Conservation (phyloP, 2,113 vertebrate species). For the Lepus americanus region DNA sequence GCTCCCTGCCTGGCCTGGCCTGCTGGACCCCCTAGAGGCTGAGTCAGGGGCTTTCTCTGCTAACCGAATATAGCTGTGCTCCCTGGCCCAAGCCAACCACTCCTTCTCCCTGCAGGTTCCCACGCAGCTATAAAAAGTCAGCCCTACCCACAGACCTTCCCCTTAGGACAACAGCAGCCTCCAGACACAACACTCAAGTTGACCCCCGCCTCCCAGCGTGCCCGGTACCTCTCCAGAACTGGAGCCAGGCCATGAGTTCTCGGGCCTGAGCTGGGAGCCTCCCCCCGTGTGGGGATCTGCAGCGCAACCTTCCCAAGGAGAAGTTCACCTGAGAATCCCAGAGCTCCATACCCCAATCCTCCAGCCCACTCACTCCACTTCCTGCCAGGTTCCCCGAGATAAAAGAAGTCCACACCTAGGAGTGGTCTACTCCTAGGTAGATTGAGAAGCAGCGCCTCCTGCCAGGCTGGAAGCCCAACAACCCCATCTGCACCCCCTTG, state of each 20-base stretch:
- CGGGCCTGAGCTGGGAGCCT: background rate
- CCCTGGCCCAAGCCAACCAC: slow-evolving; percentile 79
- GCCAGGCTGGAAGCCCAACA: background rate
- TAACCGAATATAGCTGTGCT: slow-evolving; percentile 89
- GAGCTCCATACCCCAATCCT: background rate
- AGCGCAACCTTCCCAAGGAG: background rate
- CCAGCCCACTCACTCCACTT: background rate
- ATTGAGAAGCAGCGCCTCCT: background rate
- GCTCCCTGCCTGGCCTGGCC: slow-evolving; percentile 68
- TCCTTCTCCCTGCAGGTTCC: slow-evolving; percentile 84
- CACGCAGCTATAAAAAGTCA: slow-evolving; percentile 90
- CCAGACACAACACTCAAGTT: slow-evolving; percentile 81
- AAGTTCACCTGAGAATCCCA: background rate
- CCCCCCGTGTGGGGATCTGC: background rate
- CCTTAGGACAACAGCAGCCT: slow-evolving; percentile 80
- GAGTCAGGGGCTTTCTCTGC: slow-evolving; percentile 74
- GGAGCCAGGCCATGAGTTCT: slow-evolving; percentile 56
- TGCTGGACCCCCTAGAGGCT: slow-evolving; percentile 76
- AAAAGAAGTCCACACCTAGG: background rate
- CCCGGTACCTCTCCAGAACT: slow-evolving; percentile 49
- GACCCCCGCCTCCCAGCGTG: slow-evolving; percentile 72
- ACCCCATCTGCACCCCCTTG: accelerated
- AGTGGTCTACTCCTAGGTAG: background rate
- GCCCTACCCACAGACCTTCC: slow-evolving; percentile 82
- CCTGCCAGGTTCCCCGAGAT: background rate